Evolutionary conservation across 1,140 invertebrate genomes (phyloP), one percentile per base, ranked within the genome.

Genomic region (Drosophila ercepeae): DNA sequence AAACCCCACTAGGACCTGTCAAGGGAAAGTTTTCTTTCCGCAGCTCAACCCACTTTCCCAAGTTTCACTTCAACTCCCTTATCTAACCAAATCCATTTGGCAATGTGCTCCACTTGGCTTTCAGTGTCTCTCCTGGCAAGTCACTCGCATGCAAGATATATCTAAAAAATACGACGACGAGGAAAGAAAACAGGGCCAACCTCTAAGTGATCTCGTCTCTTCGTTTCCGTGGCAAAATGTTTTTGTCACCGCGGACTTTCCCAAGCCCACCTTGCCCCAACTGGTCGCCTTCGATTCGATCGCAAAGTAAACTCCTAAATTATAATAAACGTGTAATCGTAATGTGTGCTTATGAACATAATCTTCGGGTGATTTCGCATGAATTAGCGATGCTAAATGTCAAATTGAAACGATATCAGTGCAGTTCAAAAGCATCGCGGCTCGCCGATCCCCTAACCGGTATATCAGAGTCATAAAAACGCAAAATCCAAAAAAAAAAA

Each of bases 291-390:
- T 16, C 41, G 19, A 36, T 72, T 46, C 54, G 54, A 48, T 48
- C 23, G 25, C 9, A 8, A 29, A 27, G 36, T 88, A 90, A 75
- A 86, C 88, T 89, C 78, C 78, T 90, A 90, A 90, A 90, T 90
- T 90, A 90, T 75, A 89, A 86, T 89, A 90, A 90, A 90, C 75
- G 88, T 90, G 88, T 79, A 90, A 90, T 90, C 88, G 72, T 89
- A 90, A 90, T 90, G 88, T 76, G 86, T 82, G 81, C 88, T 89
- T 86, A 89, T 90, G 78, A 88, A 83, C 88, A 83, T 90, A 88
- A 90, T 89, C 88, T 72, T 46, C 63, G 61, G 78, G 88, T 86
- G 72, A 90, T 90, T 90, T 83, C 82, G 61, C 65, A 88, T 90
- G 75, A 90, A 89, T 88, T 90, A 90, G 75, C 71, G 88, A 68